Conservation (phyloP, 2,888 invertebrate genomes). For the Watsonalla binaria region DNA sequence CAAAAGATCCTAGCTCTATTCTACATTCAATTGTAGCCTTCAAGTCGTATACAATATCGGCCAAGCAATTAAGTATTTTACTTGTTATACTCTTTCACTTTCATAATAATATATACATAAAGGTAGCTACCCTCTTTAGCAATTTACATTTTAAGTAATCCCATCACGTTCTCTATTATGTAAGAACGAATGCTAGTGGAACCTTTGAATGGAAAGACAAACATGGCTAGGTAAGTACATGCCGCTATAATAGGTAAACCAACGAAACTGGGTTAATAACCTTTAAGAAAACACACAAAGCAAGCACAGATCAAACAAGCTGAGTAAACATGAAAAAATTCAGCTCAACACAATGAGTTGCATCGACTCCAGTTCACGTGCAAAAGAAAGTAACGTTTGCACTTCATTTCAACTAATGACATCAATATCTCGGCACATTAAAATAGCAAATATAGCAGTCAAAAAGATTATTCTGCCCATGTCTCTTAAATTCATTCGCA, state of each 20-base stretch:
- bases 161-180: not conserved
- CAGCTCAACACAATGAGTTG: slow-evolving; percentile 20
- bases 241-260: slow-evolving; percentile 17
- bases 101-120: not conserved
- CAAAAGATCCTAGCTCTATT: not conserved
- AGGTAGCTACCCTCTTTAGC: not conserved
- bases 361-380: slow-evolving; percentile 7
- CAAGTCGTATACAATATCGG: not conserved
- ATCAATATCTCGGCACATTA: not conserved
- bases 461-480: not conserved
- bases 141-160: not conserved
- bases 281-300: slow-evolving; percentile 47
- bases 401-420: slow-evolving; percentile 5
- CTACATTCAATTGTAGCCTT: too few relatives aligned
- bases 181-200: not conserved
- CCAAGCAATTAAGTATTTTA: not conserved
- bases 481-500: too few relatives aligned
- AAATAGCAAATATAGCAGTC: not conserved
- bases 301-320: slow-evolving; percentile 45
- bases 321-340: slow-evolving; percentile 39
- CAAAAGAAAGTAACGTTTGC: slow-evolving; percentile 3
- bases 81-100: not conserved
- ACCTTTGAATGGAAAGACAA: slow-evolving; percentile 16
- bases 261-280: slow-evolving; percentile 64
- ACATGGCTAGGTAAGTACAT: slow-evolving; percentile 12